Conservation (phyloP, 1,140 invertebrate genomes). For the Helicoverpa armigera region DNA sequence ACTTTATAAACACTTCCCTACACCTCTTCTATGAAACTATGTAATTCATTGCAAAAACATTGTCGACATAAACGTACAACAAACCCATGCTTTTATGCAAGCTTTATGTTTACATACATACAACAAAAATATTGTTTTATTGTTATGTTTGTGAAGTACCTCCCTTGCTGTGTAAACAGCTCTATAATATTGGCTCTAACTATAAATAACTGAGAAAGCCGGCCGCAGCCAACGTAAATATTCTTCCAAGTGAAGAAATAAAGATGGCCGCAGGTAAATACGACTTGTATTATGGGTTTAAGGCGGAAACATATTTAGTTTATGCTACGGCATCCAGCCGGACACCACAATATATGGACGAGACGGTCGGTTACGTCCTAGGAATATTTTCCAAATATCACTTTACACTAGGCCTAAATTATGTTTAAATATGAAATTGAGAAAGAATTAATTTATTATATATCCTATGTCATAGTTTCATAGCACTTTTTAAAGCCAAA, state of each 20-base stretch:
- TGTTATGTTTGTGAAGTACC: not conserved
- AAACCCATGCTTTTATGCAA: not conserved
- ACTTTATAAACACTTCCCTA: too few relatives aligned
- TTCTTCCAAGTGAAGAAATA: slow-evolving; percentile 54
- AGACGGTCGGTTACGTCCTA: slow-evolving; percentile 1
- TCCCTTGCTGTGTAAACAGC: slow-evolving; percentile 2
- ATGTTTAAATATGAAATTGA: too few relatives aligned
- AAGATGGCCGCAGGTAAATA: slow-evolving; percentile 54
- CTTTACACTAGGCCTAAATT: not conserved
- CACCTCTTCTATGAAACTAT: too few relatives aligned
- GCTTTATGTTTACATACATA: not conserved
- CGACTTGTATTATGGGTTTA: slow-evolving; percentile 50
- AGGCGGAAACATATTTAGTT: slow-evolving; percentile 50
- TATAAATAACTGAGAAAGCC: slow-evolving; percentile 44
- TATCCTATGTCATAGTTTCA: too few relatives aligned
- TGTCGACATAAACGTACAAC: not conserved
- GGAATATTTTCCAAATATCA: slow-evolving; percentile 18
- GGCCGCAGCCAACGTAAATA: slow-evolving; percentile 43
- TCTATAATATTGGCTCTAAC: slow-evolving; percentile 35
- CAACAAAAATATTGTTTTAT: not conserved
- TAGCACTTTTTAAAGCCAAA: not conserved
- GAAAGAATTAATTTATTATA: too few relatives aligned
- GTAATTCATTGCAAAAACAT: too few relatives aligned
- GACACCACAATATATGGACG: slow-evolving; percentile 10
- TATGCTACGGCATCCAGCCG: slow-evolving; percentile 39